Evolutionary conservation across 2,888 invertebrate genomes (phyloP).

Genomic region (Phortica okadai): DNA sequence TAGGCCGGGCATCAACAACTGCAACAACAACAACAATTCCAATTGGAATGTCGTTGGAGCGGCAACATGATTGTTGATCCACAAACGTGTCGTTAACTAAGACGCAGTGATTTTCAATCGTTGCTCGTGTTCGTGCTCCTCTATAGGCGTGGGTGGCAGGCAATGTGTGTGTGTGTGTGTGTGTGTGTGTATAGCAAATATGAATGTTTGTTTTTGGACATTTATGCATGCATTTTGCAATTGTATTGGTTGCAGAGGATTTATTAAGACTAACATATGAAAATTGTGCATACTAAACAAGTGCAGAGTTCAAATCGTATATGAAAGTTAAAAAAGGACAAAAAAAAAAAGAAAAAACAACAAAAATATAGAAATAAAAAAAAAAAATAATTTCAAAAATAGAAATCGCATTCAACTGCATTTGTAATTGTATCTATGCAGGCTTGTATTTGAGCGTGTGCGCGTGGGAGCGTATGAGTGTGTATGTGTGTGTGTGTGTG

Average conservation of each 20-base stretch:
- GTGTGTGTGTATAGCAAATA: constrained; percentile 63
- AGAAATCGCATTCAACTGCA: constrained; percentile 41
- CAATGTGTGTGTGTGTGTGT: constrained; percentile 46
- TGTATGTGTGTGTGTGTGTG: constrained; percentile 34
- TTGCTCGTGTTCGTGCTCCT: constrained; percentile 41
- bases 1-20: constrained; percentile 33
- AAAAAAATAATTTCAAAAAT: constrained; percentile 58
- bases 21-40: constrained; percentile 32
- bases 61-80: constrained; percentile 60
- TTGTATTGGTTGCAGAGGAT: constrained; percentile 54
- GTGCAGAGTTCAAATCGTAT: constrained; percentile 64
- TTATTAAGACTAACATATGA: constrained; percentile 72
- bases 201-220: background rate
- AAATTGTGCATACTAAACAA: constrained; percentile 71
- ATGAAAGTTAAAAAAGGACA: background rate
- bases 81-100: constrained; percentile 72
- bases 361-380: constrained; percentile 35
- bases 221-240: constrained; percentile 23
- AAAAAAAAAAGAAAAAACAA: constrained; percentile 40
- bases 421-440: constrained; percentile 44
- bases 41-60: background rate
- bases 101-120: constrained; percentile 72
- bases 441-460: constrained; percentile 29
- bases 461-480: constrained; percentile 41
- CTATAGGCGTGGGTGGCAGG: constrained; percentile 37